Evolutionary conservation across 2,888 invertebrate genomes (phyloP).

Genomic region (Papilio protenor): DNA sequence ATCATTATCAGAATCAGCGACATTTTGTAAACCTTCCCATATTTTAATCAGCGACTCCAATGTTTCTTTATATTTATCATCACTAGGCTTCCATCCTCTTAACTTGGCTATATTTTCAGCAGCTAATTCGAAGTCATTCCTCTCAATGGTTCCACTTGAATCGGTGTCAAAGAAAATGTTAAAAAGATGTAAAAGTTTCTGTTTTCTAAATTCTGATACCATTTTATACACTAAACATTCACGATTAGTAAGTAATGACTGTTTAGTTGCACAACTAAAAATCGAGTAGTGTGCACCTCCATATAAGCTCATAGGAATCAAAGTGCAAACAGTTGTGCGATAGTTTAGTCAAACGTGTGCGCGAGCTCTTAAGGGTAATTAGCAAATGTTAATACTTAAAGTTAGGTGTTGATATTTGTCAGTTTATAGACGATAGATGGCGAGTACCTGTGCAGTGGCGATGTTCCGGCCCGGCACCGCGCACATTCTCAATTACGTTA

Average conservation of each 20-base stretch:
- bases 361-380: too few relatives aligned
- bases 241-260: background rate
- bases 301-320: too few relatives aligned
- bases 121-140: slow-evolving; percentile 91
- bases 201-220: slow-evolving; percentile 91
- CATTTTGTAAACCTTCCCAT: slow-evolving; percentile 90
- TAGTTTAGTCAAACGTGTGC: too few relatives aligned
- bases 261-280: background rate
- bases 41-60: slow-evolving; percentile 89
- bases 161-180: slow-evolving; percentile 90
- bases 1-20: slow-evolving; percentile 89
- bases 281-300: too few relatives aligned
- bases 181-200: slow-evolving; percentile 82
- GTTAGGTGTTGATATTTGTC: background rate
- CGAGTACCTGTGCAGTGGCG: background rate
- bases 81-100: slow-evolving; percentile 88
- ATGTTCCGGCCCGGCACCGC: slow-evolving; percentile 28
- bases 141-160: slow-evolving; percentile 91
- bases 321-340: too few relatives aligned
- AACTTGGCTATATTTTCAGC: slow-evolving; percentile 91
- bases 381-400: background rate
- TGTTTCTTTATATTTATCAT: slow-evolving; percentile 88
- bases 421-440: background rate
- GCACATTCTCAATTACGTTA: slow-evolving; percentile 37
- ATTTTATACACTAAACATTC: slow-evolving; percentile 41